phyloP scores from a whole-genome alignment of 2,888 invertebrate species.

The Polylopha cassiicola region DNA sequence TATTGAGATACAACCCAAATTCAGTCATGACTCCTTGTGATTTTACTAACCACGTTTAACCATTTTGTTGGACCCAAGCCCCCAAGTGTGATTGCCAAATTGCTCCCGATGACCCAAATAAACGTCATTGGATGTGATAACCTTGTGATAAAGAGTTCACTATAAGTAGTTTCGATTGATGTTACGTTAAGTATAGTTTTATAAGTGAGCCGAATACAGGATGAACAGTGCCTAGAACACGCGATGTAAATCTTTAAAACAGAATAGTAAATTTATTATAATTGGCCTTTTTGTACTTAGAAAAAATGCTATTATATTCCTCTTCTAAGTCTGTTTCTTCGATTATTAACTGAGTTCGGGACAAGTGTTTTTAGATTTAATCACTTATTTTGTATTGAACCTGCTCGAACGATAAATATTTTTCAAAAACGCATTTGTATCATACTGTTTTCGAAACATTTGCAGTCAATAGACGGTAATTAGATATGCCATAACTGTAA shows the following conservation, averaged over 20 bases:
- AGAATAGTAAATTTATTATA: conserved; percentile 42
- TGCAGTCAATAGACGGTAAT: too few relatives aligned
- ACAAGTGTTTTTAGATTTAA: too few relatives aligned
- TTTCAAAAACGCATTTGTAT: too few relatives aligned
- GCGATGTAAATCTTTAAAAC: conserved; percentile 52
- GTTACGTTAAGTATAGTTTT: conserved; percentile 42
- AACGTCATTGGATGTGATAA: conserved; percentile 43
- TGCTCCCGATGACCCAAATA: conserved; percentile 7
- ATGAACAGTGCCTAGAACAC: conserved; percentile 68
- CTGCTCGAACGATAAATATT: too few relatives aligned
- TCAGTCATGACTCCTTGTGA: conserved; percentile 7
- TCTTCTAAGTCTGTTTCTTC: too few relatives aligned
- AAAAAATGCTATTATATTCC: conserved; percentile 33
- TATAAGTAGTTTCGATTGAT: conserved; percentile 41
- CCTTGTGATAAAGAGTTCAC: conserved; percentile 61
- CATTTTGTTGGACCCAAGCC: not conserved
- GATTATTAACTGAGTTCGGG: too few relatives aligned
- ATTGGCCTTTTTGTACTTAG: conserved; percentile 70
- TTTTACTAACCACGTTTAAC: conserved; percentile 9
- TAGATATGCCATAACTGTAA: too few relatives aligned
- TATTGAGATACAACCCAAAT: conserved; percentile 16
- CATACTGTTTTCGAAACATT: too few relatives aligned
- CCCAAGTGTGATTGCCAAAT: conserved; percentile 8
- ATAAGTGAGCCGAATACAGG: conserved; percentile 43
- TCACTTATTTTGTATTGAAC: too few relatives aligned